Evolutionary conservation across 2,888 invertebrate genomes (phyloP).

Genomic region (Caenorhabditis virilis): DNA sequence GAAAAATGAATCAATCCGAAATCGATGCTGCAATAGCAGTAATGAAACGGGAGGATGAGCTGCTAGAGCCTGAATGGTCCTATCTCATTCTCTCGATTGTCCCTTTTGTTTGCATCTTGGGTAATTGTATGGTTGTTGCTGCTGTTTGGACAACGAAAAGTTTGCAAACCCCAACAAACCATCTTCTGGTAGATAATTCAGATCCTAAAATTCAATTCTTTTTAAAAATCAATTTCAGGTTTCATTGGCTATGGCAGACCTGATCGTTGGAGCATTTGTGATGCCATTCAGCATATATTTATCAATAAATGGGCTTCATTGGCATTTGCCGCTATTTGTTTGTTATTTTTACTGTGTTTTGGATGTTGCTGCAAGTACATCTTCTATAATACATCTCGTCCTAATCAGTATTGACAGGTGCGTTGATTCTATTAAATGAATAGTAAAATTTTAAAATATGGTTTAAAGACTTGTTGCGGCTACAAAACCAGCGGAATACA

Average conservation of each 20-base stretch:
- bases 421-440: too few species aligned
- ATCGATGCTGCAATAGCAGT: conserved; percentile 28
- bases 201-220: too few species aligned
- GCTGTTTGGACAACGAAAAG: conserved; percentile 64
- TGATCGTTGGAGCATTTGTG: conserved; percentile 64
- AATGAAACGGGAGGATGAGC: conserved; percentile 33
- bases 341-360: conserved; percentile 66
- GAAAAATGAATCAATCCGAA: conserved; percentile 32
- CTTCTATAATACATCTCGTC: conserved; percentile 68
- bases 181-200: conserved; percentile 51
- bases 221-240: conserved; percentile 60
- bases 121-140: conserved; percentile 62
- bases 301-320: conserved; percentile 67
- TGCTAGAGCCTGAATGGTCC: conserved; percentile 41
- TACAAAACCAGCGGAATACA: conserved; percentile 68
- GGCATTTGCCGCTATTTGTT: conserved; percentile 63
- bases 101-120: conserved; percentile 50
- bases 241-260: conserved; percentile 65
- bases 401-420: conserved; percentile 68
- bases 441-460: neutral
- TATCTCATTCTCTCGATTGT: conserved; percentile 44
- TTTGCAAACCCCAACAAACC: conserved; percentile 67
- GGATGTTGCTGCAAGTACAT: conserved; percentile 67
- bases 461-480: conserved; percentile 64
- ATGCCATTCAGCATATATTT: conserved; percentile 68